Base-by-base conservation (phyloP, 2,113 vertebrate genomes). In the Eurystomus gularis region DNA sequence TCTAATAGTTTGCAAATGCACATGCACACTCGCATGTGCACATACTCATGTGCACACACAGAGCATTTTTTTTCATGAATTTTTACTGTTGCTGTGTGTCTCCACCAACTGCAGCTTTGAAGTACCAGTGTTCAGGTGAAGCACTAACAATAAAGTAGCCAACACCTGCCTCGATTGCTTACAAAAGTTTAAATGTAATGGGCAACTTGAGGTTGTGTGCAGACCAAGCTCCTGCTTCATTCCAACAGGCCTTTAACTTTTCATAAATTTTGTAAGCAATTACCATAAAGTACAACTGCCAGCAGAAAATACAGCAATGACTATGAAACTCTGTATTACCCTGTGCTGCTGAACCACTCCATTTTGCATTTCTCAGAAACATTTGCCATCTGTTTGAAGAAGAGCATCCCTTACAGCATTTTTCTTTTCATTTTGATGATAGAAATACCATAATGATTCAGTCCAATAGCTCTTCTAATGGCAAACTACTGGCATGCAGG, bases 91-190 rank as follows among this genome's bases (percentile, higher is more conserved):
- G 13, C 16, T 83, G 49, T 52, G 80, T 19, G 14, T 52, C 39
- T 73, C 29, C 31, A 37, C 8, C 10, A 61, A 25, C 17, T 29
- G 37, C 4, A 23, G 7, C 10, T 84, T 23, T 26, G 28, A 81
- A 42, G 31, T 46, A 24, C 1, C 3, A 11, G 4, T n/a, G 33
- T 29, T 49, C 0, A 0, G 11, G 49, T 19, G 33, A 72, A 76
- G 8, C 2, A 1, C 26, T 5, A 2, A 7, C 8, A 39, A 21
- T 24, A 35, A 69, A 26, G 33, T 3, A 52, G 17, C 26, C 21
- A 65, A 31, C 7, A n/a, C 5, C 25, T 75, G 40, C 23, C 39
- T 75, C 25, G 44, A n/a, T 5, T 39, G 1, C 49, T 84, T 31
- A 21, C 28, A 44, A 29, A 61, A 54, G 28, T 68, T 71, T 49